phyloP scores from a whole-genome alignment of 23 tunicate species.

The Phallusia fumigata region DNA sequence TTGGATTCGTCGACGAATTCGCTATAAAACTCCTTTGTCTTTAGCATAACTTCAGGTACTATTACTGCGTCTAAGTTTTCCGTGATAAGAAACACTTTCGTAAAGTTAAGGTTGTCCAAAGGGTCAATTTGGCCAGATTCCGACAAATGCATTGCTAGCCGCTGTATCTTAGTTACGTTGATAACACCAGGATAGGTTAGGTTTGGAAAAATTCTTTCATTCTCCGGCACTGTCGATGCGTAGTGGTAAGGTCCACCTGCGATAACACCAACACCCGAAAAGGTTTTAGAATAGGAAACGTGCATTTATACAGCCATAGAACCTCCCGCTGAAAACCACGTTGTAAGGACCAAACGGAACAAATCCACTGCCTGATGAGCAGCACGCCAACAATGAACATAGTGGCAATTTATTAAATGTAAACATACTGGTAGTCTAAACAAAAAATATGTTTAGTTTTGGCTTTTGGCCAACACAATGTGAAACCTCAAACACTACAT shows the following conservation, averaged over 20 bases:
- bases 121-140: conserved; percentile 9
- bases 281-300: conserved; percentile 23
- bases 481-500: too few species aligned
- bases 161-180: background rate
- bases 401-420: too few species aligned
- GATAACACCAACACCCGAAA: conserved; percentile 42
- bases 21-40: conserved; percentile 29
- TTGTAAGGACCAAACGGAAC: background rate
- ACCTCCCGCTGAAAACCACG: conserved; percentile 44
- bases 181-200: conserved; percentile 15
- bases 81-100: conserved; percentile 33
- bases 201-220: background rate
- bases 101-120: conserved; percentile 10
- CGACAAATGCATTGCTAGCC: conserved; percentile 6
- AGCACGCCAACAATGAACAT: too few species aligned
- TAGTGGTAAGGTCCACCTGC: conserved; percentile 50
- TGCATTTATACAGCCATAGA: conserved; percentile 52
- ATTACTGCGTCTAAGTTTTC: conserved; percentile 28
- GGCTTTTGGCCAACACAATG: too few species aligned
- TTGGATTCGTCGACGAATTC: background rate
- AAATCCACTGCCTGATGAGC: too few species aligned
- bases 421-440: too few species aligned
- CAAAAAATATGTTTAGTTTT: too few species aligned
- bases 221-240: conserved; percentile 3
- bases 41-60: conserved; percentile 28